Evolutionary conservation across 2,797 vertebrate genomes (phyloP).

Genomic region (Potorous gilbertii): DNA sequence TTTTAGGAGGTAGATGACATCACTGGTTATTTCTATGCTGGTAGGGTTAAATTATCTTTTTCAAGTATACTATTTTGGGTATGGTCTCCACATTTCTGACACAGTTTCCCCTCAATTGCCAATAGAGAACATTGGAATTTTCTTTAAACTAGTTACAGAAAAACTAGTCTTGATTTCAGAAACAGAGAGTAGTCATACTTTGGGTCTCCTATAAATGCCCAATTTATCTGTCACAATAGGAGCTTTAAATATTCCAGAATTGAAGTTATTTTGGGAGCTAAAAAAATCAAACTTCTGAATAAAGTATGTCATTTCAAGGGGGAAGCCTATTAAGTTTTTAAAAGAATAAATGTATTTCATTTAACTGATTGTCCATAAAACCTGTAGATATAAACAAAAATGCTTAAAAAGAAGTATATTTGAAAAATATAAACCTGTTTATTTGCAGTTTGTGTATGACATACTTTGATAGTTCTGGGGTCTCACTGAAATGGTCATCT

Average conservation of each 20-base stretch:
- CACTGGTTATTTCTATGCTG: not conserved
- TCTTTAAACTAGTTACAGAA: not conserved
- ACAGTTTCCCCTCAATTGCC: not conserved
- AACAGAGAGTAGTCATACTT: not conserved
- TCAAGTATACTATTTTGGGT: not conserved
- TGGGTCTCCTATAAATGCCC: not conserved
- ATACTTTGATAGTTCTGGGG: not conserved
- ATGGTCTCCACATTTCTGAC: not conserved
- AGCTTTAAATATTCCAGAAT: conserved; percentile 18
- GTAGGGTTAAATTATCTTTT: not conserved
- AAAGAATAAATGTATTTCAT: not conserved
- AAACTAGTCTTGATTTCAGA: not conserved
- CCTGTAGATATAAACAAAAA: not conserved
- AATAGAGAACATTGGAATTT: not conserved
- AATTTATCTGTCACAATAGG: not conserved
- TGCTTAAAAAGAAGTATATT: not conserved
- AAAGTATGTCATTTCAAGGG: rapidly evolving
- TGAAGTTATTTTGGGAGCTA: not conserved
- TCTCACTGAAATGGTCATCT: not conserved
- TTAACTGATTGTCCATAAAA: not conserved
- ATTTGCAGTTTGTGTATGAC: not conserved
- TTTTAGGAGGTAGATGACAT: not conserved
- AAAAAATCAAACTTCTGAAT: not conserved
- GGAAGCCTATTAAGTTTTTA: not conserved
- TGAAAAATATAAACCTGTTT: not conserved